A percentile compares a stretch with the other conserved stretches of the same genome.
Evolutionary conservation across 2,888 invertebrate species (phyloP).

Genomic region (Cephus rjabovi): DNA sequence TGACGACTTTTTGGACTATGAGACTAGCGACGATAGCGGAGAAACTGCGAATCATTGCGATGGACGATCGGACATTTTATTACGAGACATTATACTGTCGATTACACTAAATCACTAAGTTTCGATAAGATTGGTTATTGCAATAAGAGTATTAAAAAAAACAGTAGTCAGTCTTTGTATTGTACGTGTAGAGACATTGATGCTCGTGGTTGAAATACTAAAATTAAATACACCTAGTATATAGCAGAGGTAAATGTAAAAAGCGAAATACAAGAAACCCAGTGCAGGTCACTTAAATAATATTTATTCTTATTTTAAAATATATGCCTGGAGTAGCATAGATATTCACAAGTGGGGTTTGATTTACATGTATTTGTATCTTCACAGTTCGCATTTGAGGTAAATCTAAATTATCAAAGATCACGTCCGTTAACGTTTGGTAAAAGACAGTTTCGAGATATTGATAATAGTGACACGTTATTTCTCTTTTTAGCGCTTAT

Average conservation of each 20-base stretch:
- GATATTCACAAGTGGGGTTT: conserved; percentile 40
- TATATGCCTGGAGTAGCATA: conserved; percentile 44
- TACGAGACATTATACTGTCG: too few species aligned
- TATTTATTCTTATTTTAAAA: conserved; percentile 52
- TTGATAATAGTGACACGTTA: conserved; percentile 26
- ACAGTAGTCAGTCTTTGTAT: not conserved
- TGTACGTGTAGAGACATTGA: not conserved
- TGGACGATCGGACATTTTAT: too few species aligned
- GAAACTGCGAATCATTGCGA: not conserved
- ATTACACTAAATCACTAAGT: too few species aligned
- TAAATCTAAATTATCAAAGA: conserved; percentile 41
- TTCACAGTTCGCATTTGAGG: conserved; percentile 35
- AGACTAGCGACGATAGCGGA: not conserved
- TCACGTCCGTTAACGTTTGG: conserved; percentile 21
- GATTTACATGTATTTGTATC: conserved; percentile 35
- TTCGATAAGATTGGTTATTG: too few species aligned
- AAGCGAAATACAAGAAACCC: not conserved
- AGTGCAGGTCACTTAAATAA: conserved; percentile 32
- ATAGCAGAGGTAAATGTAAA: not conserved
- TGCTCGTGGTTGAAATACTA: not conserved
- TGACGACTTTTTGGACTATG: not conserved
- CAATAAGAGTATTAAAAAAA: not conserved
- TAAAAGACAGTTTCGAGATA: conserved; percentile 6
- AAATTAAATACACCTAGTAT: not conserved
- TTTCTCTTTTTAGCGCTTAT: conserved; percentile 13